Evolutionary conservation across 92 coral and sea anemone species (phyloP).

Genomic region (Epizoanthus illoricatus): DNA sequence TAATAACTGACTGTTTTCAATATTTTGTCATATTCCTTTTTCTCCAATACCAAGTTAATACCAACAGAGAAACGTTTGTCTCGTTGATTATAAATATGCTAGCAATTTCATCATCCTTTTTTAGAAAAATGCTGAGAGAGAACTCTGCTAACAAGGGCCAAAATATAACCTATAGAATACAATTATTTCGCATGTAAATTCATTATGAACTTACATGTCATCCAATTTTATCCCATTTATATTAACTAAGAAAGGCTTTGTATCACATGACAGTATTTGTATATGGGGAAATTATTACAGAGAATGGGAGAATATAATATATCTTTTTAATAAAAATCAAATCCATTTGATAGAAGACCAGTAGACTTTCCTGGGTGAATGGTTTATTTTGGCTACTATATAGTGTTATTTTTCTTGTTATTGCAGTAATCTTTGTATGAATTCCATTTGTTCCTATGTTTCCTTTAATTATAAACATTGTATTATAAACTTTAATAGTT

Average conservation of each 20-base stretch:
- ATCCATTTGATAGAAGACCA: slow-evolving; percentile 40
- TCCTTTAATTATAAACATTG: slow-evolving; percentile 37
- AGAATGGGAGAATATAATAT: slow-evolving; percentile 41
- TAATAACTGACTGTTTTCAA: not conserved
- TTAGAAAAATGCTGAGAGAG: not conserved
- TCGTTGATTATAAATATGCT: not conserved
- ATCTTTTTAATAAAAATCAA: slow-evolving; percentile 44
- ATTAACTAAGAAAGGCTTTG: slow-evolving; percentile 20
- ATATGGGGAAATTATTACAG: slow-evolving; percentile 42
- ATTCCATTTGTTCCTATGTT: slow-evolving; percentile 31
- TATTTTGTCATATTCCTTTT: too few relatives aligned
- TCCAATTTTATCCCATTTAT: slow-evolving; percentile 24
- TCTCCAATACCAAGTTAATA: too few relatives aligned
- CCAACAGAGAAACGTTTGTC: not conserved
- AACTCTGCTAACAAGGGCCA: slow-evolving; percentile 1
- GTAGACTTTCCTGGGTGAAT: slow-evolving; percentile 39
- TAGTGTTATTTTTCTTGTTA: slow-evolving; percentile 39
- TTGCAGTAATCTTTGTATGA: slow-evolving; percentile 38
- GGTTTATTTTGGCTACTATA: slow-evolving; percentile 42
- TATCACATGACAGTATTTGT: slow-evolving; percentile 39
- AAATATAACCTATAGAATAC: not conserved
- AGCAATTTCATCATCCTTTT: not conserved
- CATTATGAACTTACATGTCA: slow-evolving; percentile 11
- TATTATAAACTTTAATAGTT: slow-evolving; percentile 34
- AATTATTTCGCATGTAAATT: slow-evolving; percentile 32